These are phyloP conservation scores for Acronicta psi DNA, from an alignment of 2,888 invertebrate species.

Conservation along the genomic window DNA sequence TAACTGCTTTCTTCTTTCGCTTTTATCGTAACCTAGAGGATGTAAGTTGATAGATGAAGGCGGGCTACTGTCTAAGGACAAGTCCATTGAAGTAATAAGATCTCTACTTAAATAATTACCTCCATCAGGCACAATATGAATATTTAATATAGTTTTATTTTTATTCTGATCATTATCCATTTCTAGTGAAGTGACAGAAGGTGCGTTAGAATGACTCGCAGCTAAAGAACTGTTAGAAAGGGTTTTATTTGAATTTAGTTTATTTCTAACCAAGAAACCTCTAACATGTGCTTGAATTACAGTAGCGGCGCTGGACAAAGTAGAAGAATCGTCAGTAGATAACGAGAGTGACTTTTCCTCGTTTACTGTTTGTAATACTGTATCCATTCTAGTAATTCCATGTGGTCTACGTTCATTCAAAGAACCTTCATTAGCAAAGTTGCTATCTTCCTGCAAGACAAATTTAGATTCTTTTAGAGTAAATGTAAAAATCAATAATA, in stretches of 20 bases:
- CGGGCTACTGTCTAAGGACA: slow-evolving; percentile 82
- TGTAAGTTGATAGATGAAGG: slow-evolving; percentile 80
- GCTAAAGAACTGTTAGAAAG: slow-evolving; percentile 75
- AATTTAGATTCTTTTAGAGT: slow-evolving; percentile 6
- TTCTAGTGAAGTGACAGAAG: slow-evolving; percentile 72
- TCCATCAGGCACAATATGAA: slow-evolving; percentile 83
- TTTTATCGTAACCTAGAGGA: slow-evolving; percentile 80
- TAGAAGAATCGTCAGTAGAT: slow-evolving; percentile 86
- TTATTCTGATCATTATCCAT: slow-evolving; percentile 72
- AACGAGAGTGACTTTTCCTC: slow-evolving; percentile 86
- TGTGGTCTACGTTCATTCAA: slow-evolving; percentile 74
- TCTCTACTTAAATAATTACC: slow-evolving; percentile 79
- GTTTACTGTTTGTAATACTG: slow-evolving; percentile 86
- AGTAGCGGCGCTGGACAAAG: slow-evolving; percentile 89
- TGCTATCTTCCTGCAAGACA: slow-evolving; percentile 72
- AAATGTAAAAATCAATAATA: too few relatives aligned
- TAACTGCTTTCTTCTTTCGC: slow-evolving; percentile 81
- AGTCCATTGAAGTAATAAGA: slow-evolving; percentile 79
- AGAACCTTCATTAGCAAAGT: slow-evolving; percentile 61
- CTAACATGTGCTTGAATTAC: slow-evolving; percentile 92
- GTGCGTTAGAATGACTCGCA: slow-evolving; percentile 72
- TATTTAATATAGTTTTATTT: slow-evolving; percentile 82
- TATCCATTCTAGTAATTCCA: slow-evolving; percentile 83
- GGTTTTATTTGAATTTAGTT: slow-evolving; percentile 80
- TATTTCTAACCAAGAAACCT: slow-evolving; percentile 90